Percentiles rank a stretch among this genome's conserved stretches.
These are phyloP conservation scores for Cotesia vestalis DNA, from an alignment of 1,140 invertebrate genomes.

Conservation along the genomic window DNA sequence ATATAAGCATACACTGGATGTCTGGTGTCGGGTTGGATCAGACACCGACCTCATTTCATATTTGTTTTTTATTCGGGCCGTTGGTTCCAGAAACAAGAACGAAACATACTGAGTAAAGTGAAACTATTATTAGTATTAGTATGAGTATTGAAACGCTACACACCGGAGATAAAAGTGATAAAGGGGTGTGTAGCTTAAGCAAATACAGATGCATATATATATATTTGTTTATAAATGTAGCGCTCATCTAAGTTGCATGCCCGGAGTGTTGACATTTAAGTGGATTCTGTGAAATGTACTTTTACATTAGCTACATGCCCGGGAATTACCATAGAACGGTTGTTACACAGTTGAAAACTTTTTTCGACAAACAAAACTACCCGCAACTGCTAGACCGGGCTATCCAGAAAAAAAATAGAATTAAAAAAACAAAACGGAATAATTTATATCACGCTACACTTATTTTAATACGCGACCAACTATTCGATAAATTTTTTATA, in stretches of 20 bases:
- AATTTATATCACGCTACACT: conserved; percentile 35
- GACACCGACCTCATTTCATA: no score
- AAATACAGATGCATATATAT: no score
- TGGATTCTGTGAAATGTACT: conserved; percentile 35
- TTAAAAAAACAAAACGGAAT: conserved; percentile 17
- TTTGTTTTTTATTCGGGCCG: no score
- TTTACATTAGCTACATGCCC: conserved; percentile 29
- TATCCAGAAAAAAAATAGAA: conserved; percentile 15
- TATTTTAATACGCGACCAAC: conserved; percentile 28
- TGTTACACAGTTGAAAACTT: conserved; percentile 38
- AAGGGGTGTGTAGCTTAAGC: no score
- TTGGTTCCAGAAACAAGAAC: no score
- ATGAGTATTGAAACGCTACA: no score
- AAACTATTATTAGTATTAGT: no score
- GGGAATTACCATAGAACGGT: conserved; percentile 20
- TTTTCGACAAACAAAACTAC: conserved; percentile 29
- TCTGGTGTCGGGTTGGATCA: no score
- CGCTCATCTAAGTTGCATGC: conserved; percentile 16
- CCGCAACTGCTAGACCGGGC: conserved; percentile 10
- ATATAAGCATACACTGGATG: no score
- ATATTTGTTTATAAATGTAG: conserved; percentile 12
- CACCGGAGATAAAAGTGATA: no score
- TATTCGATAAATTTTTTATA: conserved; percentile 23
- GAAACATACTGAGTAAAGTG: no score
- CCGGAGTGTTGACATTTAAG: conserved; percentile 7